Percentiles rank a stretch among this genome's conserved stretches.
Conservation (phyloP, 2,797 vertebrate genomes). For the Corythornis leucogaster region DNA sequence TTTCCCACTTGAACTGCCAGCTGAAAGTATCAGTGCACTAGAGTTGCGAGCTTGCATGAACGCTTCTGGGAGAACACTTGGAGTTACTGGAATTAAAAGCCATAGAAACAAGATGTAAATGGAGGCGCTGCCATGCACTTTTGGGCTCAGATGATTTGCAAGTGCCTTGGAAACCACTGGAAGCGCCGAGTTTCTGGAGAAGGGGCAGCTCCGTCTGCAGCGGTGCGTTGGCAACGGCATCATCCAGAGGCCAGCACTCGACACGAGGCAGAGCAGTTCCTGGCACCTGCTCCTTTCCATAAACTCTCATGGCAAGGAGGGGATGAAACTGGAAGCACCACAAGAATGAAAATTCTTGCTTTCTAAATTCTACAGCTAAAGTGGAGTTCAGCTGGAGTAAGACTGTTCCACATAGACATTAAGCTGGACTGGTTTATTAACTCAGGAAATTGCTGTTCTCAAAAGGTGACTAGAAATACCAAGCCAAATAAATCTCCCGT, state of each 20-base stretch:
- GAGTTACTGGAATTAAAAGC: not conserved
- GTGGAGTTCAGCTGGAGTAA: not conserved
- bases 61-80: not conserved
- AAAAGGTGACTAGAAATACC: not conserved
- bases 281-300: not conserved
- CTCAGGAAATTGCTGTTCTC: not conserved
- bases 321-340: not conserved
- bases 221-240: not conserved
- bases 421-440: not conserved
- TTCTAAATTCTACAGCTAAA: not conserved
- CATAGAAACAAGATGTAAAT: not conserved
- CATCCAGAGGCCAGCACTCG: not conserved
- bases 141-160: not conserved
- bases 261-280: not conserved
- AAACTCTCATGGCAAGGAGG: not conserved
- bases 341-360: not conserved
- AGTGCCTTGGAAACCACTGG: not conserved
- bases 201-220: not conserved
- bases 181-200: not conserved
- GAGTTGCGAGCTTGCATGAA: not conserved
- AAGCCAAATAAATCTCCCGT: not conserved
- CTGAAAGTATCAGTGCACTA: fast-evolving
- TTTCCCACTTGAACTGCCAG: not conserved
- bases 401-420: not conserved
- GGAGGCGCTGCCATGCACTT: not conserved